A percentile compares a stretch with the other conserved stretches of the same genome.
These are phyloP conservation scores for Salticus scenicus DNA, from an alignment of 2,888 invertebrate genomes.

Conservation along the genomic window DNA sequence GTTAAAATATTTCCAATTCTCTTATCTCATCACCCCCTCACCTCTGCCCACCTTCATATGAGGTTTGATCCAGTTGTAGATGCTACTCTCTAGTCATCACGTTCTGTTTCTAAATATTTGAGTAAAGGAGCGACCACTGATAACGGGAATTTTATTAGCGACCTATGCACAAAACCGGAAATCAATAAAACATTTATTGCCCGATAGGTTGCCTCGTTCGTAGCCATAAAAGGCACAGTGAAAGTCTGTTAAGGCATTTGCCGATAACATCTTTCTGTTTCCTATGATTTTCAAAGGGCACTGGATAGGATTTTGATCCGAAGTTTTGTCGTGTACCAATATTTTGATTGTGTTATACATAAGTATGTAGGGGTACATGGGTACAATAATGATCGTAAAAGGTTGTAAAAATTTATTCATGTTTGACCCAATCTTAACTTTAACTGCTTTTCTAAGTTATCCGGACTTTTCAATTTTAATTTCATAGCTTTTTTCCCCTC, in stretches of 20 bases:
- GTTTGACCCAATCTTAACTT: not conserved
- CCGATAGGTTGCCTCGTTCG: slow-evolving; percentile 46
- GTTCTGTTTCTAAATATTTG: slow-evolving; percentile 35
- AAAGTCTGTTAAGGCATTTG: slow-evolving; percentile 17
- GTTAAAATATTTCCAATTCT: slow-evolving; percentile 11
- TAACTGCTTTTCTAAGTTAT: no score
- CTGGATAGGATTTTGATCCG: not conserved
- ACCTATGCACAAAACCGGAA: slow-evolving; percentile 65
- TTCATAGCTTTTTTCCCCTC: no score
- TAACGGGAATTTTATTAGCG: slow-evolving; percentile 64
- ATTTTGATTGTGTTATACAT: slow-evolving; percentile 1
- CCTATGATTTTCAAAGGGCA: not conserved
- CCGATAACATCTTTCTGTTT: slow-evolving; percentile 21
- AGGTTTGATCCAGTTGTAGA: not conserved
- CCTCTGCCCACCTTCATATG: no score
- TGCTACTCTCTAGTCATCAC: slow-evolving; percentile 3
- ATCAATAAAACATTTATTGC: slow-evolving; percentile 68
- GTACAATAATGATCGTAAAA: not conserved
- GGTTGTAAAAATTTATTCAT: not conserved
- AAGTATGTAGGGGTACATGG: no score
- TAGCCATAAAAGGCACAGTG: slow-evolving; percentile 34
- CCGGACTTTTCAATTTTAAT: no score
- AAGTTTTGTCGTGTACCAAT: not conserved
- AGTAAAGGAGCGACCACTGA: slow-evolving; percentile 52
- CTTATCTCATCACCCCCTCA: no score